Percentiles rank a stretch among this genome's conserved stretches.
Conservation (phyloP, 2,113 vertebrate species). For the Vimba vimba region DNA sequence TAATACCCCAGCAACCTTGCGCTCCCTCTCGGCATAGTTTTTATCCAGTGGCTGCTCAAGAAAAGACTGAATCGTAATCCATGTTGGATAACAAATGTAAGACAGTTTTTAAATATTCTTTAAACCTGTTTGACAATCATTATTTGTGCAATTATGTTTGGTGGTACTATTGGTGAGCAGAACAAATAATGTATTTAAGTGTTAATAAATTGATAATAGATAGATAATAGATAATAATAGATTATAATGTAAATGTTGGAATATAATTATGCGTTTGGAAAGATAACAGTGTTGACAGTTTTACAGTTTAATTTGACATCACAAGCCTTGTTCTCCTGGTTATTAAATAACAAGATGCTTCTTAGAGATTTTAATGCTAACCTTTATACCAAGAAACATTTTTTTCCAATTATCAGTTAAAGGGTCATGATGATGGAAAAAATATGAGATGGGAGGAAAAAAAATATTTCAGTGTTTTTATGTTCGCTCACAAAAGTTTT, state of each 20-base stretch:
- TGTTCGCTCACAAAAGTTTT: too few species aligned
- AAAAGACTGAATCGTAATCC: not conserved
- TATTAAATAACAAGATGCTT: not conserved
- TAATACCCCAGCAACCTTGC: conserved; percentile 63
- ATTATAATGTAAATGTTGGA: not conserved
- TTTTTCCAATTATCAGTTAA: not conserved
- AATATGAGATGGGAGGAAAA: too few species aligned
- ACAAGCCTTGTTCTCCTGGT: not conserved
- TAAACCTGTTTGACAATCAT: not conserved
- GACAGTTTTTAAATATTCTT: not conserved
- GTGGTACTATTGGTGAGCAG: not conserved
- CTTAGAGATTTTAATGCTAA: too few species aligned
- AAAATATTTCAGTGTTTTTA: too few species aligned
- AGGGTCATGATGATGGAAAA: too few species aligned
- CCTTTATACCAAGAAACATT: not conserved
- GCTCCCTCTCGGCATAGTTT: not conserved
- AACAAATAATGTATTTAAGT: not conserved
- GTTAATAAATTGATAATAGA: not conserved
- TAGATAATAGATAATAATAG: too few species aligned
- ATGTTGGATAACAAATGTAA: not conserved
- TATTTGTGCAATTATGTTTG: not conserved
- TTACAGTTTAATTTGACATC: not conserved
- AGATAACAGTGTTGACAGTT: not conserved
- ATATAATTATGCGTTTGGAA: not conserved
- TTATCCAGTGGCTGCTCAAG: conserved; percentile 5